Conservation (phyloP, 2,888 invertebrate species). For the Amphiduros pacificus region DNA sequence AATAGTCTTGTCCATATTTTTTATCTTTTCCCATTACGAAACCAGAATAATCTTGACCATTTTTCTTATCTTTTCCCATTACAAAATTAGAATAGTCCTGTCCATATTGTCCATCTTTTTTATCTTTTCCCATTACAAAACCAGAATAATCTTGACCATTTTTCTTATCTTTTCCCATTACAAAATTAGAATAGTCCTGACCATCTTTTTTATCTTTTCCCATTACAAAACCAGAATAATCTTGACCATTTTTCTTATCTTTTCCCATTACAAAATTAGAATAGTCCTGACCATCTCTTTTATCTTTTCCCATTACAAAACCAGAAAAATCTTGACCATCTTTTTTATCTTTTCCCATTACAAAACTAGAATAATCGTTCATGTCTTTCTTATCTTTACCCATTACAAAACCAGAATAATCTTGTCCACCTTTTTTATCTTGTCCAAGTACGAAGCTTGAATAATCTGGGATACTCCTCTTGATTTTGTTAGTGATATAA, state of each 20-base stretch:
- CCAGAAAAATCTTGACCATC: background rate
- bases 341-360: background rate
- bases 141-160: background rate
- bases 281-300: background rate
- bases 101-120: background rate
- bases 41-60: background rate
- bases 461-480: no score
- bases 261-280: background rate
- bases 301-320: background rate
- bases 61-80: background rate
- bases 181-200: background rate
- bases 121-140: background rate
- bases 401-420: background rate
- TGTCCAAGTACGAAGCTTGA: background rate
- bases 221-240: background rate
- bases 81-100: background rate
- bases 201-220: background rate
- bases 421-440: background rate
- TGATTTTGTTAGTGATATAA: no score
- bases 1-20: background rate
- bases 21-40: background rate
- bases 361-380: background rate
- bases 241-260: background rate
- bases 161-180: background rate
- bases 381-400: background rate